phyloP scores from a whole-genome alignment of 2,113 vertebrate genomes.

The Otis tarda region DNA sequence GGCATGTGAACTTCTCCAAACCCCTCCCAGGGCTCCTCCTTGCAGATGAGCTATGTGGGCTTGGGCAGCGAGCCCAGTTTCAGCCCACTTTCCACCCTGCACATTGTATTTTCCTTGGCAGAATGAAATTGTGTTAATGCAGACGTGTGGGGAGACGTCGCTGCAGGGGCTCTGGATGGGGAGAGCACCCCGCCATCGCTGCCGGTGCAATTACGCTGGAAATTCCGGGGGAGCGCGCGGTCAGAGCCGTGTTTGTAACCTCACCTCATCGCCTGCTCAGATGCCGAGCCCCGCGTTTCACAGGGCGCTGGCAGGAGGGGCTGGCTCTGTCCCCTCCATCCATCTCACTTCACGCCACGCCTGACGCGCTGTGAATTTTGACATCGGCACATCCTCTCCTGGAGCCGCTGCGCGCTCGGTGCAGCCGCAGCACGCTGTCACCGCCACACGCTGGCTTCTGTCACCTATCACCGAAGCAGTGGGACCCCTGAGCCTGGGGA shows the following conservation, averaged over 20 bases:
- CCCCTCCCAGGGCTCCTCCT: background rate
- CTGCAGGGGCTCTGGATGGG: background rate
- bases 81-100: background rate
- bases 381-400: background rate
- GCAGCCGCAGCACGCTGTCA: background rate
- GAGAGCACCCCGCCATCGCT: background rate
- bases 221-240: background rate
- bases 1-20: background rate
- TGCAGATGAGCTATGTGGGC: background rate
- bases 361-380: background rate
- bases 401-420: background rate
- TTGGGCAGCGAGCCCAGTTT: background rate
- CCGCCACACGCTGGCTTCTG: rapidly evolving
- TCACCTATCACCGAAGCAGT: background rate
- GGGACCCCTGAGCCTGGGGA: background rate
- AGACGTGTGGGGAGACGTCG: background rate
- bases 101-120: rapidly evolving
- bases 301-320: background rate
- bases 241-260: rapidly evolving
- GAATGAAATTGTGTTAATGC: background rate
- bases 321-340: background rate
- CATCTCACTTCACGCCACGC: rapidly evolving
- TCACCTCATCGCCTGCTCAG: background rate
- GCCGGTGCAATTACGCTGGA: background rate
- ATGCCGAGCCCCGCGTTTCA: background rate